Base-by-base conservation (phyloP, 2,888 invertebrate species). In the Erannis defoliaria region DNA sequence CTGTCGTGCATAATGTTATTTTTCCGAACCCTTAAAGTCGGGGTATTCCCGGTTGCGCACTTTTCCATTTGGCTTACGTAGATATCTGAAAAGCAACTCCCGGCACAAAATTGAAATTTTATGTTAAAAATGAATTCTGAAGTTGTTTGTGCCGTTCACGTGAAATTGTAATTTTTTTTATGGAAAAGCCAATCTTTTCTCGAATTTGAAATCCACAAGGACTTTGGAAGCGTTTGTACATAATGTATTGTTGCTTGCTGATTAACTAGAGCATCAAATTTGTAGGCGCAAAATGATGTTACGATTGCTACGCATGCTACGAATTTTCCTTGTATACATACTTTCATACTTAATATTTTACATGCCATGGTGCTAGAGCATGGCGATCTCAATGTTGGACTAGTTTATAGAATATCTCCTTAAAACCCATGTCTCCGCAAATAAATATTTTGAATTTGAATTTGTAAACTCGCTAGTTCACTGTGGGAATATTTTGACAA, bases 51-150 rank as follows among this genome's bases (percentile, higher is more conserved):
- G n/a, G n/a, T n/a, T n/a, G n/a, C n/a, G n/a, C n/a, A n/a, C n/a
- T n/a, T 16, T 26, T 38, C 12, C 26, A 23, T 5, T n/a, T 9
- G 19, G 29, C 19, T 29, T 16, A 51, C 19, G 19, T 51, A 38
- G 26, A 50, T 38, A 42, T 42, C 16, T 40, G 12, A 23, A 2
- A 37, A 51, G 40, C 40, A 51, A 38, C 51, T 38, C 38, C 8
- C n/a, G 26, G 40, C 29, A 19, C 16, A 4, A 42, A 40, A 31
- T 51, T 51, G 18, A 29, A 51, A 40, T 51, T 42, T 50, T 29
- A 31, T 40, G 29, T 6, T 16, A 14, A 51, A 40, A 31, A 51
- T 51, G 19, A 31, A 21, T 23, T n/a, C 48, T 48, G 33, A 31
- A 35, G n/a, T 21, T 49, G n/a, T 33, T 35, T 49, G 21, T 8